These are phyloP conservation scores for Thalassarche chlororhynchos DNA, from an alignment of 2,113 vertebrate species.

Conservation along the genomic window DNA sequence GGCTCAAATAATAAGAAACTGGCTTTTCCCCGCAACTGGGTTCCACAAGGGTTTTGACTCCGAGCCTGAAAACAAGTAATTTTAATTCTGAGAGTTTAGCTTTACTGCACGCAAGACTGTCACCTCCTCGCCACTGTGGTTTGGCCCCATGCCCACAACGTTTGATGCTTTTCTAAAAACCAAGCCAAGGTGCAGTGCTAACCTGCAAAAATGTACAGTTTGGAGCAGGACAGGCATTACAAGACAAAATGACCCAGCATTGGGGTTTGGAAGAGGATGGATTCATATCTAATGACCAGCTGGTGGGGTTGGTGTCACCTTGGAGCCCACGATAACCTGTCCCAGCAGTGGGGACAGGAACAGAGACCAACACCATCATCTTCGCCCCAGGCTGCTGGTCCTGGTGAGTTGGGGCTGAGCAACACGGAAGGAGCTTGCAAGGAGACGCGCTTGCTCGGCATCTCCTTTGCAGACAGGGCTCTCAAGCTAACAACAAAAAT, in stretches of 20 bases:
- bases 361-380: background rate
- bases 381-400: background rate
- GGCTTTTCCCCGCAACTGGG: background rate
- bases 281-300: too few relatives aligned
- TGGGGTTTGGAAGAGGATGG: background rate
- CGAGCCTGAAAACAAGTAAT: background rate
- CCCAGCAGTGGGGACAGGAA: background rate
- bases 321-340: background rate
- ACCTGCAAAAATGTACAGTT: background rate
- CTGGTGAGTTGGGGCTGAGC: background rate
- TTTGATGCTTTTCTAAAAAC: background rate
- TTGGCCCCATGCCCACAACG: background rate
- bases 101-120: background rate
- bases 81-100: background rate
- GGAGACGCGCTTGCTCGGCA: rapidly evolving
- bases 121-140: background rate
- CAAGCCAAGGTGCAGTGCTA: background rate
- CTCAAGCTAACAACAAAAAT: background rate
- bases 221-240: background rate
- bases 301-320: background rate
- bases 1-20: background rate
- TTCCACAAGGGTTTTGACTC: background rate
- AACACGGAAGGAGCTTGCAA: background rate
- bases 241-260: background rate
- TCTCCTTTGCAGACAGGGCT: background rate